These are phyloP conservation scores for Cephus sareptanus DNA, from an alignment of 2,888 invertebrate species.

Conservation along the genomic window DNA sequence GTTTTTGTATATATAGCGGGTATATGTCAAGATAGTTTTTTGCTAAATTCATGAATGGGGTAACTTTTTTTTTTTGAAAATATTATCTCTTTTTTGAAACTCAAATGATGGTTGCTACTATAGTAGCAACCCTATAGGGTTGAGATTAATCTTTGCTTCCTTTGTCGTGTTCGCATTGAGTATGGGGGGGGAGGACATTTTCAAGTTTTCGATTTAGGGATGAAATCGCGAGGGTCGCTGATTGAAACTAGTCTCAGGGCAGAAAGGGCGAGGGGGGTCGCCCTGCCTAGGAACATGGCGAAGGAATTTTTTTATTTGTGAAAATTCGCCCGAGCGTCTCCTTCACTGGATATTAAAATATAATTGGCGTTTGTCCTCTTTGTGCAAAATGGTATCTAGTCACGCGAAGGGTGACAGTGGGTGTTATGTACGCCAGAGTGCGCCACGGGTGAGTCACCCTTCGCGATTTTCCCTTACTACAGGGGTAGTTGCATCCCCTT, in stretches of 20 bases:
- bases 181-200: neutral
- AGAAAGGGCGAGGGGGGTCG: neutral
- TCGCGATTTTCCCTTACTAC: constrained; percentile 29
- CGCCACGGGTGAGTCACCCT: constrained; percentile 63
- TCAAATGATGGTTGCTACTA: neutral
- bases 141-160: neutral
- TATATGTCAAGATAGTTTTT: neutral
- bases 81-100: neutral
- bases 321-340: constrained; percentile 35
- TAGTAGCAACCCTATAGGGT: neutral
- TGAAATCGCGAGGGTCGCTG: neutral
- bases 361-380: constrained; percentile 64
- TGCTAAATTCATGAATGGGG: too few species aligned
- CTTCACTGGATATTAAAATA: constrained; percentile 58
- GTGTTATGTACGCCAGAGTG: constrained; percentile 63
- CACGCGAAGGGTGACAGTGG: constrained; percentile 61
- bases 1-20: too few species aligned
- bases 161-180: neutral
- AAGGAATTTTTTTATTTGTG: constrained; percentile 33
- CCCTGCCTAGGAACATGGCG: neutral
- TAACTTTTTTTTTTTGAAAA: too few species aligned
- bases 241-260: neutral
- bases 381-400: constrained; percentile 62
- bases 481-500: constrained; percentile 46
- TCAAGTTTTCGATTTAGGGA: neutral